Base-by-base conservation (phyloP, 2,797 vertebrate species). In the Lepidocolaptes lacrymiger region DNA sequence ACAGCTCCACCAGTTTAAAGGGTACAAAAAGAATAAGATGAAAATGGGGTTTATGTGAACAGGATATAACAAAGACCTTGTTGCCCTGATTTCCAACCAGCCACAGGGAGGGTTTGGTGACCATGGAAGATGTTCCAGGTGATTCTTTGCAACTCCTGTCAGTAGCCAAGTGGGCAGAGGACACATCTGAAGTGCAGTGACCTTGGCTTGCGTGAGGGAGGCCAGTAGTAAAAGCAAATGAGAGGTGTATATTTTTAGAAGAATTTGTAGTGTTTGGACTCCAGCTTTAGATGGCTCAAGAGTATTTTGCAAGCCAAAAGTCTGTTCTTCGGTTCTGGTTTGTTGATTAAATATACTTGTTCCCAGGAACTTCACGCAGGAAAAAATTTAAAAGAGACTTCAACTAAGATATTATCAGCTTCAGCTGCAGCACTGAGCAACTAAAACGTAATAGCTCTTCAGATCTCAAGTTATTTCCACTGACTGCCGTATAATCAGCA, bases 261-360 rank as follows among this genome's bases (percentile, higher is more conserved):
- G 79, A 88, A 79, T 76, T 84, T 82, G 55, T 51, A 91, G 88
- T 55, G 68, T 79, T 92, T 88, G 80, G 82, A 73, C 82, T 92
- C 76, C 56, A 64, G 52, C 77, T 91, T 95, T 81, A 80, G 55
- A 63, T 91, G 69, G 85, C 88, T 90, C 67, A 73, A 63, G 94
- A 86, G 67, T 59, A 93, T 91, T 93, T 89, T 32, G 14, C 30
- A 95, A 87, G 94, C 95, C 91, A 96, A 93, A 94, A 94, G 85
- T 90, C 80, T 88, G 59, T 93, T 91, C 69, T 54, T 71, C 0
- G 0, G 51, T 75, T 92, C 91, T 72, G 84, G 86, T 87, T 95
- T 76, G 77, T 91, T 95, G 94, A 93, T 93, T 85, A 95, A 92
- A 95, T 91, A 71, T 56, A 68, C 90, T 95, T 89, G 86, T 76